Percentiles rank a stretch among this genome's conserved stretches.
Evolutionary conservation across 2,888 invertebrate species (phyloP).

Genomic region (Himalopsyche japonica): DNA sequence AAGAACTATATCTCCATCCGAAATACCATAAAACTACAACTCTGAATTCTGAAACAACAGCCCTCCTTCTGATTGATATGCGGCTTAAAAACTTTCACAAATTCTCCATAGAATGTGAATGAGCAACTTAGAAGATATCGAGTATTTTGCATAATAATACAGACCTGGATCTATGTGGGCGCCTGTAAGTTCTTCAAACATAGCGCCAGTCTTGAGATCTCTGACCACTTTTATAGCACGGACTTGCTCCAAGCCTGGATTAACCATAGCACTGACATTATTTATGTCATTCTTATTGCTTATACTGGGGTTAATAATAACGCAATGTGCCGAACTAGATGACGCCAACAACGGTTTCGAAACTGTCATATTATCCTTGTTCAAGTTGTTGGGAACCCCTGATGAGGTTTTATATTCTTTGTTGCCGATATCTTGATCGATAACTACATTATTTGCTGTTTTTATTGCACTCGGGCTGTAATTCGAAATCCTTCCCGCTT

Average conservation of each 20-base stretch:
- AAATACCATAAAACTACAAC: no score
- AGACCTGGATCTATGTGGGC: constrained; percentile 44
- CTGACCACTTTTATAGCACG: constrained; percentile 52
- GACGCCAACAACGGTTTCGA: constrained; percentile 40
- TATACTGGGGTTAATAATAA: constrained; percentile 44
- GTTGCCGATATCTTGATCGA: constrained; percentile 32
- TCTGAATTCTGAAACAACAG: no score
- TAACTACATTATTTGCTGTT: constrained; percentile 34
- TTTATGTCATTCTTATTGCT: constrained; percentile 49
- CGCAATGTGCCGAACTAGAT: constrained; percentile 42
- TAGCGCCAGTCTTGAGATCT: constrained; percentile 56
- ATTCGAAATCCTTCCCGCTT: constrained; percentile 32
- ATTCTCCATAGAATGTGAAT: no score
- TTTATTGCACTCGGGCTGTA: constrained; percentile 32
- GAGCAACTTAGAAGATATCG: neutral
- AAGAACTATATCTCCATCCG: no score
- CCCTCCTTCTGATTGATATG: no score
- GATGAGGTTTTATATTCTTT: constrained; percentile 35
- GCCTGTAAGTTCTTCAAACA: constrained; percentile 50
- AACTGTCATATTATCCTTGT: constrained; percentile 6
- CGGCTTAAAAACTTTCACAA: no score
- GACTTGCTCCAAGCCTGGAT: constrained; percentile 41
- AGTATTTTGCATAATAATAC: constrained; percentile 20
- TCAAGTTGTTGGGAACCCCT: constrained; percentile 44
- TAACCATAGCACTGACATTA: constrained; percentile 53